Base-by-base conservation (phyloP, 2,888 invertebrate species). In the Dasysyrphus albostriatus region DNA sequence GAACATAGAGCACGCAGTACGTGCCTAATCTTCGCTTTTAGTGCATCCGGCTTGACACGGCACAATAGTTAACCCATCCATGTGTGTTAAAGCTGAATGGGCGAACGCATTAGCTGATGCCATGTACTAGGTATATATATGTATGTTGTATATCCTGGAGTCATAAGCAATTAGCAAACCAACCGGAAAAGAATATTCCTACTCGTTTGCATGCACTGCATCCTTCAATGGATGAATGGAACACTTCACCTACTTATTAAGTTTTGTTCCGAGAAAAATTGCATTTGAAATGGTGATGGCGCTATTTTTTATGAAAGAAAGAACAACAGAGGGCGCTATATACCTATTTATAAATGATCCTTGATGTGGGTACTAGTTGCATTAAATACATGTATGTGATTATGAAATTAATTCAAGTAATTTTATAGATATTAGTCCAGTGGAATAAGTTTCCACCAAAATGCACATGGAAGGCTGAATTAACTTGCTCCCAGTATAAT, bases 161-260 rank as follows among this genome's bases (percentile, higher is more conserved):
- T 79, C 79, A 87, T 78, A 79, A 87, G 87, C 87, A 87, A 87
- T 87, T 87, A 87, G 87, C 65, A 78, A 87, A 75, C 78, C 87
- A 47, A 83, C 87, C 87, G 87, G 87, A 87, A 87, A 87, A 87
- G 83, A 87, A 87, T 87, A 77, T 69, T 69, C 14, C 54, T 54
- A 56, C 69, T 70, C 85, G 54, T 58, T 74, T 49, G 74, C 81
- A 69, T 51, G 65, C 6, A 14, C 29, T 87, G 70, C 59, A 83
- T 83, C 75, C 75, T 79, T 78, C 47, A 16, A 69, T 59, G 80
- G 49, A 69, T 42, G 54, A 85, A 61, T 74, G 63, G n/a, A 85
- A 70, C 81, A 82, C 63, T 85, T 74, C 49, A 78, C 74, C 77
- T 74, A 85, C 58, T 85, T 82, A 82, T 77, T 75, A 83, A 83